Evolutionary conservation across 2,888 invertebrate genomes (phyloP).

Genomic region (Stenodera caucasica): DNA sequence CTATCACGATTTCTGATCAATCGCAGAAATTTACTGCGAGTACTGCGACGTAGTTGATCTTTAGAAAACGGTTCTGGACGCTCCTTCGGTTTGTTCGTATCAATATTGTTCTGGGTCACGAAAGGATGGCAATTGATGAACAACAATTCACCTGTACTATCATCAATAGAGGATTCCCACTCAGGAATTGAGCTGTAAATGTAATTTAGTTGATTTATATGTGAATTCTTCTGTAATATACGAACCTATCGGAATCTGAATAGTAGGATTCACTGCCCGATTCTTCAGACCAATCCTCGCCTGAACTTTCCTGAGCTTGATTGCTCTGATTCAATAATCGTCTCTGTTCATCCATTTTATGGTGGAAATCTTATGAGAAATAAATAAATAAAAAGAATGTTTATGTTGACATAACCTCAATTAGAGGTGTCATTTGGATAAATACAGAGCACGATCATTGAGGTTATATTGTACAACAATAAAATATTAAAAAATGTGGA

Average conservation of each 20-base stretch:
- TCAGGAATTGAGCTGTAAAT: constrained; percentile 65
- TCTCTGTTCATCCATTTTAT: constrained; percentile 6
- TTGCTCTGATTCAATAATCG: background rate
- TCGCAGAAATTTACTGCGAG: constrained; percentile 58
- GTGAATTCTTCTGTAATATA: background rate
- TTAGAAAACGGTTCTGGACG: constrained; percentile 43
- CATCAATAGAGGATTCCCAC: constrained; percentile 68
- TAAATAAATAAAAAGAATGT: background rate
- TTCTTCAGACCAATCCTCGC: constrained; percentile 52
- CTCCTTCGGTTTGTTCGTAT: constrained; percentile 36
- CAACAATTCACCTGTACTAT: constrained; percentile 66
- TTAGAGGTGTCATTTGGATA: background rate
- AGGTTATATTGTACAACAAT: background rate
- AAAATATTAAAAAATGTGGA: too few species aligned
- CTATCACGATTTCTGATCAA: constrained; percentile 59
- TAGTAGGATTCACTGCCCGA: constrained; percentile 59
- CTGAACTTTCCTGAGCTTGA: constrained; percentile 10
- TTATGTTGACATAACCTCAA: constrained; percentile 3
- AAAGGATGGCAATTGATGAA: constrained; percentile 64
- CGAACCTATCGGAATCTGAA: constrained; percentile 64
- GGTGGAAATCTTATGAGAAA: background rate
- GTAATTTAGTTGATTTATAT: constrained; percentile 8
- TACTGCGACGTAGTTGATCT: constrained; percentile 52
- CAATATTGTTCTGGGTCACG: constrained; percentile 49
- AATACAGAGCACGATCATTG: background rate